Evolutionary conservation across 2,113 vertebrate genomes (phyloP), one percentile per base, ranked within the genome.

Genomic region (Dipodomys merriami): DNA sequence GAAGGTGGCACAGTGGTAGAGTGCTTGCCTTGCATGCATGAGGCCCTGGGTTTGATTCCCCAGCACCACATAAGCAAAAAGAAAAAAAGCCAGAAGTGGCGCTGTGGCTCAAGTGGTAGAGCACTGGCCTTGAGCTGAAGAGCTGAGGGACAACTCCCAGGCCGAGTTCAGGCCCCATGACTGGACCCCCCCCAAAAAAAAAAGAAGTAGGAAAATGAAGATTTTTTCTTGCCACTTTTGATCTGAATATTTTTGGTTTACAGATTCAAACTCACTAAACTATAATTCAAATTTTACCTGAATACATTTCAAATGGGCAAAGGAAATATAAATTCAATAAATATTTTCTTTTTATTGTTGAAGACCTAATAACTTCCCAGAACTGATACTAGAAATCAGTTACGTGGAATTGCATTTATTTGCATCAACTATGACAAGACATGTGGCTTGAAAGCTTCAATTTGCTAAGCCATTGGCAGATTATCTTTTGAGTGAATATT

Each of bases 261-360:
- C 60, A 90, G 79, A 91, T 94, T 25, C 49, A 94, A 73, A 57
- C 29, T 93, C 91, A 84, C 10, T 77, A 84, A 88, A 71, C 8
- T 80, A 49, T 2, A 79, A 46, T 79, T 83, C 64, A 80, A 18
- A 71, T 85, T 94, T 72, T 83, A 86, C 71, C 60, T 89, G 83
- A 86, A 86, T 90, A 30, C n/a, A 74, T 86, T 95, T 91, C 30
- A 82, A 91, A 86, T 83, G 11, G 30, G 67, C 7, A 93, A 86
- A 91, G 39, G 76, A 91, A 84, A 78, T 87, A 84, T 29, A 67
- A 71, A 94, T 76, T 88, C 89, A 91, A 85, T 84, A 82, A 96
- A 64, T 19, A 81, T 84, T 83, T 88, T 49, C 79, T 39, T 53
- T 91, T 83, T 91, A 88, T 85, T 83, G 72, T 35, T n/a, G 12